phyloP scores from a whole-genome alignment of 2,797 vertebrate species.

The Benthosema pterotum region DNA sequence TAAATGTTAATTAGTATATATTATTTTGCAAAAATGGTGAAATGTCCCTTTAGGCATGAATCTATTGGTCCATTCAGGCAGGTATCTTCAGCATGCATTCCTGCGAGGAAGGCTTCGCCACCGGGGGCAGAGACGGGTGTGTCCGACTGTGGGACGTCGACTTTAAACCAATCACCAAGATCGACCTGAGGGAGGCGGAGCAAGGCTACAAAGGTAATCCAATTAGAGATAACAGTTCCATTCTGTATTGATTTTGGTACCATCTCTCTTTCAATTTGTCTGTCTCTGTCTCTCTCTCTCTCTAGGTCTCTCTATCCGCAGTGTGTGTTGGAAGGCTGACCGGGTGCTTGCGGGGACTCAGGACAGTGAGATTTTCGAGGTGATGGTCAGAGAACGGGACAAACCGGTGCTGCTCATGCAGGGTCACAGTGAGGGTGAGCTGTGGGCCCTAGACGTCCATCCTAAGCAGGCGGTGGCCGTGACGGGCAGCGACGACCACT shows the following conservation, averaged over 20 bases:
- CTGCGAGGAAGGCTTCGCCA: conserved; percentile 97
- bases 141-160: conserved; percentile 93
- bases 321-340: conserved; percentile 96
- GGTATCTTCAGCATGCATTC: conserved; percentile 98
- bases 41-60: not conserved
- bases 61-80: conserved; percentile 77
- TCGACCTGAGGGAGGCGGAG: conserved; percentile 93
- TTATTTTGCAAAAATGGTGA: too few relatives aligned
- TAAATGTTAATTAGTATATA: too few relatives aligned
- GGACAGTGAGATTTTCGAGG: conserved; percentile 98
- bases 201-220: conserved; percentile 87
- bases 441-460: conserved; percentile 94
- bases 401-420: conserved; percentile 94
- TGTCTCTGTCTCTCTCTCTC: not conserved
- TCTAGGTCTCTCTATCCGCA: conserved; percentile 92
- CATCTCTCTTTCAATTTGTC: not conserved
- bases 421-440: conserved; percentile 95
- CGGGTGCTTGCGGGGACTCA: conserved; percentile 93
- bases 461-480: conserved; percentile 94
- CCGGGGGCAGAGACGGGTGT: conserved; percentile 94
- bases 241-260: too few relatives aligned
- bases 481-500: conserved; percentile 93
- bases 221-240: too few relatives aligned
- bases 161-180: conserved; percentile 98
- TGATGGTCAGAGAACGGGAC: conserved; percentile 93